Base-by-base conservation (phyloP, 2,888 invertebrate species). In the Sturmia bella region DNA sequence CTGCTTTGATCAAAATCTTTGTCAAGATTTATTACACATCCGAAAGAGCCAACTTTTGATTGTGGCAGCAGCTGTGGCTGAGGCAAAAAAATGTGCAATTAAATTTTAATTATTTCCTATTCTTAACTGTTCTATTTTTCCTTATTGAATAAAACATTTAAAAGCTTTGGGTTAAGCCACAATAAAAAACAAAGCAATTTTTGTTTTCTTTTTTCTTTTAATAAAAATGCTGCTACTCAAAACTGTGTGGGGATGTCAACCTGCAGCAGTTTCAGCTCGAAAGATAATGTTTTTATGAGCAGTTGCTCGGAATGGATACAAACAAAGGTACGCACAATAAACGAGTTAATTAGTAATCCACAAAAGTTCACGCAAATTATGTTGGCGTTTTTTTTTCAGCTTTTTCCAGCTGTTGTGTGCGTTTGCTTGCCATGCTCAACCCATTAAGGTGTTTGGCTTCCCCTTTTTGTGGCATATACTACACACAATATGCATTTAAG, bases 331-430 rank as follows among this genome's bases (percentile, higher is more conserved):
- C 74, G 81, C 78, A 82, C 74, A 77, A 75, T 78, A 78, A 78
- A 78, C 75, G 78, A 78, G 78, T 78, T 82, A 82, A 82, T 82
- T 82, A 82, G 61, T 70, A 75, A 70, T 82, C 61, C 70, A 72
- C 75, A 78, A 66, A 39, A 66, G 74, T 66, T 74, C 41, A 70
- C 37, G 43, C 69, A 75, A 63, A 69, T 75, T 41, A 37, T 70
- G 74, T 64, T 75, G 75, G 41, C 15, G 39, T 66, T 59, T 66
- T 73, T 66, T 59, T 66, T 73, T 15, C 52, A 24, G 3, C n/a
- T n/a, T 32, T 32, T 57, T 63, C n/a, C 24, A 68, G 19, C 15
- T 73, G 19, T 54, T 56, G n/a, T 54, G 43, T 75, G 7, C 37
- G 13, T 11, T 45, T 64, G n/a, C 52, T 61, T 32, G 15, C 27